phyloP scores from a whole-genome alignment of 2,797 vertebrate species.

The Paedocypris micromegethes region DNA sequence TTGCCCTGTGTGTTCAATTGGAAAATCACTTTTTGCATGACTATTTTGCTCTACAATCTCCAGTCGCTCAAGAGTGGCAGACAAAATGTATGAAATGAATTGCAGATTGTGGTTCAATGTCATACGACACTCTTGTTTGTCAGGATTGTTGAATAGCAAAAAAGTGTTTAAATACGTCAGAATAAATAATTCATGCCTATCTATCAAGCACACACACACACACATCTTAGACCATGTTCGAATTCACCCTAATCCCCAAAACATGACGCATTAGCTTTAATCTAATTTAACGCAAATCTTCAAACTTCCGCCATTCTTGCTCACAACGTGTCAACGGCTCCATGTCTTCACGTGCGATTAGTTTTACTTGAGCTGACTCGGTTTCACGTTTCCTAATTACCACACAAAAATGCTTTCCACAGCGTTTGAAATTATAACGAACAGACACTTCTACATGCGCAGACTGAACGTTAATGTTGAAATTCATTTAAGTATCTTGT shows the following conservation, averaged over 20 bases:
- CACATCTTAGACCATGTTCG: conserved; percentile 57
- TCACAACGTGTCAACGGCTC: conserved; percentile 6
- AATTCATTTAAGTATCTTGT: too few species aligned
- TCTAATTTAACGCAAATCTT: conserved; percentile 57
- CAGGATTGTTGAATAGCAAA: conserved; percentile 21
- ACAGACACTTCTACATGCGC: too few species aligned
- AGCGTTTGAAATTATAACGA: too few species aligned
- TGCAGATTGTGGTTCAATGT: conserved; percentile 30
- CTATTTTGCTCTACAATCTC: conserved; percentile 23
- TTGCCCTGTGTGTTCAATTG: conserved; percentile 33
- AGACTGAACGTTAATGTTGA: too few species aligned
- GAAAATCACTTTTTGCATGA: conserved; percentile 33
- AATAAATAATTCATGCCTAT: conserved; percentile 10
- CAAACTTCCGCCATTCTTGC: conserved; percentile 31
- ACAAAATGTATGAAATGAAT: conserved; percentile 4
- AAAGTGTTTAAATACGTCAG: too few species aligned
- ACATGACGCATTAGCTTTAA: conserved; percentile 62
- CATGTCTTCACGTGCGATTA: conserved; percentile 17
- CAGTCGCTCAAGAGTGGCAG: conserved; percentile 17
- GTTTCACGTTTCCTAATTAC: too few species aligned
- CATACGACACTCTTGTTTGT: conserved; percentile 2
- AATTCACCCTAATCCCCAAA: conserved; percentile 60
- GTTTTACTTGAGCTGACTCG: too few species aligned
- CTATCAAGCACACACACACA: conserved; percentile 44
- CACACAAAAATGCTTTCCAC: too few species aligned